phyloP scores from a whole-genome alignment of 2,888 invertebrate species.

The Spodoptera exigua region DNA sequence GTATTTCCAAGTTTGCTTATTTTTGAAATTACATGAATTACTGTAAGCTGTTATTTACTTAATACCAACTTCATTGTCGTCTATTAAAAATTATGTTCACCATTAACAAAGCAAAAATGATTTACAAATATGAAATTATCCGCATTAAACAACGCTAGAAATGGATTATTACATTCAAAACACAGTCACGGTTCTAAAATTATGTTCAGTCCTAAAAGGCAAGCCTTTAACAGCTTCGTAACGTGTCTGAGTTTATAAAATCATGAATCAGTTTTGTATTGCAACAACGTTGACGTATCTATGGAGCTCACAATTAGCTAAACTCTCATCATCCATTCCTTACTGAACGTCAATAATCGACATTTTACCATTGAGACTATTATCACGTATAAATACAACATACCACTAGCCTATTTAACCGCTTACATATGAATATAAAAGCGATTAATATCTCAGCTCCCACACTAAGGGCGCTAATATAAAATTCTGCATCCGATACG shows the following conservation, averaged over 20 bases:
- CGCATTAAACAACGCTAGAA: constrained; percentile 26
- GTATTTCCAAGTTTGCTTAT: background rate
- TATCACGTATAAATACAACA: constrained; percentile 57
- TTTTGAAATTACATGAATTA: too few relatives aligned
- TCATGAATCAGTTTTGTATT: constrained; percentile 53
- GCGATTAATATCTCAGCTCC: constrained; percentile 66
- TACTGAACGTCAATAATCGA: constrained; percentile 43
- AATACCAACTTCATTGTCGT: too few relatives aligned
- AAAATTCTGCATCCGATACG: constrained; percentile 78
- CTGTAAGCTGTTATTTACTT: too few relatives aligned
- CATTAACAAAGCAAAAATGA: constrained; percentile 14
- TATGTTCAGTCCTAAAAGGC: constrained; percentile 51
- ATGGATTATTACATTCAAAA: constrained; percentile 48
- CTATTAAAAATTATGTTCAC: background rate
- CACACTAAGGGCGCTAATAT: constrained; percentile 76
- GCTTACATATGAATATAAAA: constrained; percentile 59
- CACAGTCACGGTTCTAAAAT: constrained; percentile 55
- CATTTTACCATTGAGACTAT: constrained; percentile 45
- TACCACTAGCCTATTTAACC: constrained; percentile 61
- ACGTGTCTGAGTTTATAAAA: constrained; percentile 56
- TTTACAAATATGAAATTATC: constrained; percentile 29
- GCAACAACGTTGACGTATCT: constrained; percentile 34
- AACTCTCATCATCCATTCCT: constrained; percentile 54
- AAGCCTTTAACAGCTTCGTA: constrained; percentile 51
- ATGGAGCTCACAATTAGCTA: constrained; percentile 42